Percentiles rank a stretch among this genome's conserved stretches.
phyloP scores from a whole-genome alignment of 2,888 invertebrate genomes.

The Nomada hirtipes region DNA sequence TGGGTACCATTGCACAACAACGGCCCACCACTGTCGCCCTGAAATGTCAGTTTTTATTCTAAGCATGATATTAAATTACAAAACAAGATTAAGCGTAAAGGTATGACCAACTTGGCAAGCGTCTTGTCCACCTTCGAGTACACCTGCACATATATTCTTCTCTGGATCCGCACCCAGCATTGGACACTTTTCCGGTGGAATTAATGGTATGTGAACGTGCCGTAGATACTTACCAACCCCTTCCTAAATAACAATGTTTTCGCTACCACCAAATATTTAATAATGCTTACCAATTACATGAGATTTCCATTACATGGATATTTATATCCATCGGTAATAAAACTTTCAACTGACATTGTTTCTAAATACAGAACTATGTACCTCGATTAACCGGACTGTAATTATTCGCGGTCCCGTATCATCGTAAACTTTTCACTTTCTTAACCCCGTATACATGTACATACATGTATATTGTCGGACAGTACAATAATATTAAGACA shows the following conservation, averaged over 20 bases:
- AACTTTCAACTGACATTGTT: no score
- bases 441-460: no score
- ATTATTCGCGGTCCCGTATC: no score
- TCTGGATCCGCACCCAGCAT: slow-evolving; percentile 38
- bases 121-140: slow-evolving; percentile 73
- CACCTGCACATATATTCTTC: slow-evolving; percentile 76
- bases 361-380: no score
- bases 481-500: no score
- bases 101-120: slow-evolving; percentile 74
- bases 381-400: no score
- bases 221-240: slow-evolving; percentile 65
- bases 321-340: background rate
- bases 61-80: background rate
- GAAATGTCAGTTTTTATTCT: slow-evolving; percentile 29
- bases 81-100: background rate
- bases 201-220: slow-evolving; percentile 71
- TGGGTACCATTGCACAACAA: slow-evolving; percentile 72
- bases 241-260: slow-evolving; percentile 42
- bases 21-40: slow-evolving; percentile 81
- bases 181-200: slow-evolving; percentile 60
- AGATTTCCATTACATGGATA: background rate
- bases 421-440: no score
- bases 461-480: no score
- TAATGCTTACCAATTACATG: background rate
- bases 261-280: background rate